Percentiles rank a stretch among this genome's conserved stretches.
These are phyloP conservation scores for Pseudachorutes palmiensis DNA, from an alignment of 1,140 invertebrate genomes.

Conservation along the genomic window DNA sequence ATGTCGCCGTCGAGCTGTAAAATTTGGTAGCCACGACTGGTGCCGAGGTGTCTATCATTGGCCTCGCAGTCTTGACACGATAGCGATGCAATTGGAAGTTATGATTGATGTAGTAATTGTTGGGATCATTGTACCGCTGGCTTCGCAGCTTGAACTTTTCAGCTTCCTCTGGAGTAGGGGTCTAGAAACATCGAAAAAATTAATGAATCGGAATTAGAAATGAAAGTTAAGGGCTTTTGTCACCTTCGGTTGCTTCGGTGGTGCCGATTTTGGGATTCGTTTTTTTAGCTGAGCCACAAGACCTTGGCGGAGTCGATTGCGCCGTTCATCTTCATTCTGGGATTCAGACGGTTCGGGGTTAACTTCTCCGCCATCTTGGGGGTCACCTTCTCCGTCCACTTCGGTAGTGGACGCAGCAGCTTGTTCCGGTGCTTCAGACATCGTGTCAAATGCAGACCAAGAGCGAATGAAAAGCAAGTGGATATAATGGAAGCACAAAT, in stretches of 20 bases:
- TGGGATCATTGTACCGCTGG: constrained; percentile 15
- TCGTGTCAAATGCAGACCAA: too few species aligned
- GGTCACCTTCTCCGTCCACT: too few species aligned
- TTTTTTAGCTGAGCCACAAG: background rate
- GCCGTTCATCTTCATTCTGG: background rate
- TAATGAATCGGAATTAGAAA: background rate
- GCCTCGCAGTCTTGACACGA: constrained; percentile 21
- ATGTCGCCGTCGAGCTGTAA: constrained; percentile 13
- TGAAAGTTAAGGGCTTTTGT: background rate
- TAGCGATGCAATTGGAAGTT: constrained; percentile 20
- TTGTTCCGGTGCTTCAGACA: too few species aligned
- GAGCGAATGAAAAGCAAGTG: too few species aligned
- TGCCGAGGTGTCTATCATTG: constrained; percentile 22
- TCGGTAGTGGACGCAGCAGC: too few species aligned
- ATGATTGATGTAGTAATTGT: background rate
- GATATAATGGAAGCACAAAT: too few species aligned
- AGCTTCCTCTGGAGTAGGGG: background rate
- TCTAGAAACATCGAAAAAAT: background rate
- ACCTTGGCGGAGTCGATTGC: background rate
- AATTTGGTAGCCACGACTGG: constrained; percentile 20
- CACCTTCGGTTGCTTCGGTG: background rate
- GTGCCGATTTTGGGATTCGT: background rate
- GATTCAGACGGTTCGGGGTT: background rate
- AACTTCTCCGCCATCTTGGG: too few species aligned
- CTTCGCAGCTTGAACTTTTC: background rate